phyloP scores from a whole-genome alignment of 2,797 vertebrate genomes.

The Thaleichthys pacificus region DNA sequence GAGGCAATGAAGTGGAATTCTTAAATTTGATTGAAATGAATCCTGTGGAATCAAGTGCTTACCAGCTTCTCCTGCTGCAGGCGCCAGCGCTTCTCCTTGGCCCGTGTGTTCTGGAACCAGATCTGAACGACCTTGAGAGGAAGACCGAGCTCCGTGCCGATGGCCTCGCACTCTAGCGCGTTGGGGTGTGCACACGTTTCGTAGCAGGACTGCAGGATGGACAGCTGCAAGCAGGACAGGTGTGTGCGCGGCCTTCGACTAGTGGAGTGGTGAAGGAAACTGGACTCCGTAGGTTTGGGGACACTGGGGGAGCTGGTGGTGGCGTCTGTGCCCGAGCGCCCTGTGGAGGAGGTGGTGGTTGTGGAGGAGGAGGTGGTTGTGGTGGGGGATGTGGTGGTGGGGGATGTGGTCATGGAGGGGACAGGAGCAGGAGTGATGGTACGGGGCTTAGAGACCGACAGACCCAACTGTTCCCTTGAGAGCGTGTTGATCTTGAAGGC shows the following conservation, averaged over 20 bases:
- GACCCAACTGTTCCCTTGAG: constrained; percentile 84
- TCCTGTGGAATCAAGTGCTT: neutral
- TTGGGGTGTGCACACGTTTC: constrained; percentile 91
- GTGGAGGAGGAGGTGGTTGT: constrained; percentile 74
- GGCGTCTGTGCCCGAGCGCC: constrained; percentile 57
- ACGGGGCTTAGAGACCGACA: constrained; percentile 72
- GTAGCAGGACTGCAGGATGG: constrained; percentile 91
- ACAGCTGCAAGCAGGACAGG: constrained; percentile 88
- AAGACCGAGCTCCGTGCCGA: constrained; percentile 86
- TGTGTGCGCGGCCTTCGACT: constrained; percentile 88
- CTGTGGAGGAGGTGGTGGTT: constrained; percentile 65
- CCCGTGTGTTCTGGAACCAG: constrained; percentile 95
- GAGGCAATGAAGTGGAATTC: neutral
- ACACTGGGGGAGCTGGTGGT: constrained; percentile 41
- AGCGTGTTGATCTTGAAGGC: constrained; percentile 81
- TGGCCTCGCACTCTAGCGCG: constrained; percentile 87
- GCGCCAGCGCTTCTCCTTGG: constrained; percentile 91
- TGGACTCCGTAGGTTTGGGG: constrained; percentile 69
- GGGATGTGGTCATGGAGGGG: constrained; percentile 69
- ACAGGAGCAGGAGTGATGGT: constrained; percentile 37
- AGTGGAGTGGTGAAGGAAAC: constrained; percentile 77
- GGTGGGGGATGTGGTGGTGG: constrained; percentile 53
- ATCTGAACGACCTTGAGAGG: constrained; percentile 93
- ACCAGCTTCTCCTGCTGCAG: constrained; percentile 83
- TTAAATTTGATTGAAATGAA: too few species aligned